Percentiles rank a stretch among this genome's conserved stretches.
These are phyloP conservation scores for Scolopax mira DNA, from an alignment of 2,113 vertebrate genomes.

Conservation along the genomic window DNA sequence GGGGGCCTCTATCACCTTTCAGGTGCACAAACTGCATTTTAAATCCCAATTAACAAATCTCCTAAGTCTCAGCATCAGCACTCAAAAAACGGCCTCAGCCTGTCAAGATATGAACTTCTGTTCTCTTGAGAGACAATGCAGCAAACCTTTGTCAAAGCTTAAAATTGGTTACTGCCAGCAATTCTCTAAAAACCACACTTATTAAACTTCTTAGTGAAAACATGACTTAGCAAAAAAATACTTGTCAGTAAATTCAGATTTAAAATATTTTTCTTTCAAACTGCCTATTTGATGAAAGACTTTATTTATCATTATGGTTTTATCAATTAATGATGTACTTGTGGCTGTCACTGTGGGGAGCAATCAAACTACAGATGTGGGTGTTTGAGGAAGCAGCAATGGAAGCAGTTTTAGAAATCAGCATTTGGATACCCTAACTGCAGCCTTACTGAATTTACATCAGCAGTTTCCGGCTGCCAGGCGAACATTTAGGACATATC, in stretches of 20 bases:
- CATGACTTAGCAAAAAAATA: not conserved
- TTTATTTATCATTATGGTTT: not conserved
- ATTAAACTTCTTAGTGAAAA: not conserved
- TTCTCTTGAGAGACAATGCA: not conserved
- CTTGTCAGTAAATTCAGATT: not conserved
- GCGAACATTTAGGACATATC: not conserved
- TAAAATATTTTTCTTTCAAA: not conserved
- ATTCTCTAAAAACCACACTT: rapidly evolving
- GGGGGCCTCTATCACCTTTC: not conserved
- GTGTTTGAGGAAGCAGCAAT: not conserved
- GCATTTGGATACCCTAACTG: not conserved
- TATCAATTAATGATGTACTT: not conserved
- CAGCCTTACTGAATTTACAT: not conserved
- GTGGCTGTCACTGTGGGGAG: not conserved
- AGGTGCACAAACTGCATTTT: not conserved
- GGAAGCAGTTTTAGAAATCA: not conserved
- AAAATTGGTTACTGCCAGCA: not conserved
- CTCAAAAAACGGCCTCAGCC: not conserved
- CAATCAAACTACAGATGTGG: not conserved
- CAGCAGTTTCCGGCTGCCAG: not conserved
- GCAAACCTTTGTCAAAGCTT: not conserved
- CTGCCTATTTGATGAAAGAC: not conserved
- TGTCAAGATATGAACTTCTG: not conserved
- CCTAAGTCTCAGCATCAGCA: not conserved
- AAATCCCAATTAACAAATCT: not conserved